Evolutionary conservation across 2,113 vertebrate species (phyloP).

Genomic region (Thermophis baileyi): DNA sequence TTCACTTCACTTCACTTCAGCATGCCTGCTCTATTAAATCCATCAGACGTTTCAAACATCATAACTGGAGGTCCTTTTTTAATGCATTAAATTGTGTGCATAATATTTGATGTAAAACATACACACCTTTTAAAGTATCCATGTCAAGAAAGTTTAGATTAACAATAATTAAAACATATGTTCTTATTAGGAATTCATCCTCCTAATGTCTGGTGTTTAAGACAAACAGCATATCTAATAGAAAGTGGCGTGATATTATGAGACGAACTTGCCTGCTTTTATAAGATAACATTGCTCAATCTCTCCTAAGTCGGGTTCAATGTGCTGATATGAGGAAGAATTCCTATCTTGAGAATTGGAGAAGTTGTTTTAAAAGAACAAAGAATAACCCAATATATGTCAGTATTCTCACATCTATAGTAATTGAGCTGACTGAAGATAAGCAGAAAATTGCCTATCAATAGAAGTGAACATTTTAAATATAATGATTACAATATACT

Average conservation of each 20-base stretch:
- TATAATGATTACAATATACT: slow-evolving; percentile 57
- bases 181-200: slow-evolving; percentile 53
- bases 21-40: not conserved
- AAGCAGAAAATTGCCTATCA: slow-evolving; percentile 59
- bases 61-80: not conserved
- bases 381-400: slow-evolving; percentile 43
- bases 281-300: slow-evolving; percentile 26
- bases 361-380: slow-evolving; percentile 11
- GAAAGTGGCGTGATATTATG: slow-evolving; percentile 38
- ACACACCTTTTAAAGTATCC: not conserved
- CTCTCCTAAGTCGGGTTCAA: slow-evolving; percentile 44
- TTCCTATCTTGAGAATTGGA: slow-evolving; percentile 37
- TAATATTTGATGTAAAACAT: not conserved
- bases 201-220: slow-evolving; percentile 33
- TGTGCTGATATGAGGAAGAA: slow-evolving; percentile 17
- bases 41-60: not conserved
- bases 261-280: slow-evolving; percentile 37
- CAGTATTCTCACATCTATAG: slow-evolving; percentile 28
- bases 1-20: not conserved
- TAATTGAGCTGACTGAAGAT: slow-evolving; percentile 38
- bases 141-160: slow-evolving; percentile 33
- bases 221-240: slow-evolving; percentile 41
- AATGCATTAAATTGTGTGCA: not conserved
- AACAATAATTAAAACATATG: slow-evolving; percentile 31
- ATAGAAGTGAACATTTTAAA: slow-evolving; percentile 51